Conservation (phyloP, 1,140 invertebrate genomes). For the Cydia strobilella region DNA sequence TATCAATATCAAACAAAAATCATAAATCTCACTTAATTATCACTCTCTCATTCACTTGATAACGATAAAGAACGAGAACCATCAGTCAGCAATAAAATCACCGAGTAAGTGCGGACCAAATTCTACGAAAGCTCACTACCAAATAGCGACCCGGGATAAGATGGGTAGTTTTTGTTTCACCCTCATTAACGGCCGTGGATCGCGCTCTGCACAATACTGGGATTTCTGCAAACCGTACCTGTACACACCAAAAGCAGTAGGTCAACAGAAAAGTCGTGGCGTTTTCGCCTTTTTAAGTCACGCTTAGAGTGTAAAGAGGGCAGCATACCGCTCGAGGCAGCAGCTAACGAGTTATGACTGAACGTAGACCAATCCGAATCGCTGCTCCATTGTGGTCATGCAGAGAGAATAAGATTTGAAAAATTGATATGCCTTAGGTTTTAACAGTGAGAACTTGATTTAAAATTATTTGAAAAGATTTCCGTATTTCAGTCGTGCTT, state of each 20-base stretch:
- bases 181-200: slow-evolving; percentile 11
- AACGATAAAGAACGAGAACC: neutral
- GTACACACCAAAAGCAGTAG: neutral
- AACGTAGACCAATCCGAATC: slow-evolving; percentile 1
- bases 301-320: neutral
- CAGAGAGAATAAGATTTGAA: slow-evolving; percentile 2
- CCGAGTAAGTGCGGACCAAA: neutral
- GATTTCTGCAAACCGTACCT: slow-evolving; percentile 1
- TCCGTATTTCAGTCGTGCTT: neutral
- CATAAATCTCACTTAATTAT: neutral
- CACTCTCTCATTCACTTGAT: neutral
- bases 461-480: neutral
- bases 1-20: too few relatives aligned
- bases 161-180: slow-evolving; percentile 16
- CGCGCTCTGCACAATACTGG: neutral
- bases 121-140: slow-evolving; percentile 1
- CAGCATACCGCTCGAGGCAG: slow-evolving; percentile 2
- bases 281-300: neutral
- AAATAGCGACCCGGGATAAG: neutral
- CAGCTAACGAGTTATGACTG: slow-evolving; percentile 26
- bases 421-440: slow-evolving; percentile 10
- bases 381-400: slow-evolving; percentile 16
- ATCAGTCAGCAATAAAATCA: neutral
- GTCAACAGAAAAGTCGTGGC: neutral
- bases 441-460: neutral